These are phyloP conservation scores for Anoura caudifer DNA, from an alignment of 2,113 vertebrate genomes.

Conservation along the genomic window DNA sequence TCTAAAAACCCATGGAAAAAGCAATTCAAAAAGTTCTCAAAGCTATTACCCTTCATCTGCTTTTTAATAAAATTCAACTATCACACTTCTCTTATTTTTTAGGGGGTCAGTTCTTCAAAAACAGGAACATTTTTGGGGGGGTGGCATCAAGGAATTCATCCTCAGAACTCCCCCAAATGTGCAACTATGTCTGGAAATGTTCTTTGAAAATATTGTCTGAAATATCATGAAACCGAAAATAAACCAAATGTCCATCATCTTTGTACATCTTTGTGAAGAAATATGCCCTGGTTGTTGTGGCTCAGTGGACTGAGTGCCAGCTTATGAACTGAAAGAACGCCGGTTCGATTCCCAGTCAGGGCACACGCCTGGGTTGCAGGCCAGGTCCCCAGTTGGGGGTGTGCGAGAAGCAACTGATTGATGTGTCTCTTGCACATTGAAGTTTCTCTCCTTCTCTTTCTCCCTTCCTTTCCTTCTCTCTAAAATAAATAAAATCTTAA, in stretches of 20 bases:
- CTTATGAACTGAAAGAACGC: too few species aligned
- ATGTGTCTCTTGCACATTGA: too few species aligned
- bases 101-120: background rate
- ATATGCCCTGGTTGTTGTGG: background rate
- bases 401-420: too few species aligned
- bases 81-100: background rate
- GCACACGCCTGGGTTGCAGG: too few species aligned
- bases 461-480: too few species aligned
- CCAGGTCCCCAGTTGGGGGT: too few species aligned
- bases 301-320: too few species aligned
- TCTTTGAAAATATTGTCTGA: slow-evolving; percentile 31
- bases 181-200: slow-evolving; percentile 36
- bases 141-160: background rate
- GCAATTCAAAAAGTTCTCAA: background rate
- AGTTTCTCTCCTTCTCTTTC: too few species aligned
- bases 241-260: background rate
- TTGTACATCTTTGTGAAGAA: background rate
- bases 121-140: background rate
- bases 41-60: background rate
- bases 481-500: too few species aligned
- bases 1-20: background rate
- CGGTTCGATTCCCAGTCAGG: too few species aligned
- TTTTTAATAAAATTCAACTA: background rate
- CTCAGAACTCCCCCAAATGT: slow-evolving; percentile 28
- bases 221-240: slow-evolving; percentile 29